phyloP scores from a whole-genome alignment of 37 sponge, comb jelly and placozoan genomes.

The Halichondria panicea region DNA sequence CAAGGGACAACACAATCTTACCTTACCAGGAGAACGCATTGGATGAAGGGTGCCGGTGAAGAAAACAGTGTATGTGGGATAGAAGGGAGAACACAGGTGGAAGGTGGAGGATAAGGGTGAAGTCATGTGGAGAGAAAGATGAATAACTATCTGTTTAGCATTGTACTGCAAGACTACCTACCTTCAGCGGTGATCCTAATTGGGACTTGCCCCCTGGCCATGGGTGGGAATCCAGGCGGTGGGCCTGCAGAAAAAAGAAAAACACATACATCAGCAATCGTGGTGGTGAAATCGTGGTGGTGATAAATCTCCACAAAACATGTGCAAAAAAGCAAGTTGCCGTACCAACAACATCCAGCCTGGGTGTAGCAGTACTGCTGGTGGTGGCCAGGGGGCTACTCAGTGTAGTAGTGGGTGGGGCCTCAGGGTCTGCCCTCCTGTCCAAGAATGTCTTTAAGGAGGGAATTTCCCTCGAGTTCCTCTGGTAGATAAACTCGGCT shows the following conservation, averaged over 20 bases:
- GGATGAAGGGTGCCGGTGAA: not conserved
- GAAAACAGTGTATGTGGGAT: not conserved
- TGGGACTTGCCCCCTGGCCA: too few species aligned
- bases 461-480: slow-evolving; percentile 20
- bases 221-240: not conserved
- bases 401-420: not conserved
- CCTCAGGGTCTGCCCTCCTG: not conserved
- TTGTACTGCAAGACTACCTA: too few species aligned
- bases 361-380: slow-evolving; percentile 9
- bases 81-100: not conserved
- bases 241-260: not conserved
- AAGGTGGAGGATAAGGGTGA: not conserved
- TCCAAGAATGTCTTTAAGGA: slow-evolving; percentile 58
- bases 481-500: slow-evolving; percentile 76
- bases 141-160: too few species aligned
- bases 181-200: too few species aligned
- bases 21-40: not conserved
- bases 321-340: not conserved
- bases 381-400: slow-evolving; percentile 20
- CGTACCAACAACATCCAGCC: not conserved
- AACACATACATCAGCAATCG: not conserved
- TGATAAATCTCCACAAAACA: not conserved
- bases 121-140: not conserved
- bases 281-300: not conserved
- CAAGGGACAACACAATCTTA: not conserved